phyloP scores from a whole-genome alignment of 1,140 invertebrate genomes.

The Coelopa frigida region DNA sequence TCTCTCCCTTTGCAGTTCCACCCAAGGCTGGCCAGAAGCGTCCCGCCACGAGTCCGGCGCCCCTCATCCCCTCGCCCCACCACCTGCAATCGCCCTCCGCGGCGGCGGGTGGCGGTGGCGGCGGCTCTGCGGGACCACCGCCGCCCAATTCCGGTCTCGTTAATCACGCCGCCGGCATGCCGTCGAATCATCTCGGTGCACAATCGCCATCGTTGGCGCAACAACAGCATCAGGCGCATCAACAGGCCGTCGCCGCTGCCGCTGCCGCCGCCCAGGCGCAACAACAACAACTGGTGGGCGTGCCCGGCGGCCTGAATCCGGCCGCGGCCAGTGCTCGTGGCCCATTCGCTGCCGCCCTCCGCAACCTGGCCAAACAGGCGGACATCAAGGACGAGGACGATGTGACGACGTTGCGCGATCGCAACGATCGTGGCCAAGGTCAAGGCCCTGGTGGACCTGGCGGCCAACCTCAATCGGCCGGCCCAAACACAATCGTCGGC shows the following conservation, averaged over 20 bases:
- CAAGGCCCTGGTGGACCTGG: constrained; percentile 2
- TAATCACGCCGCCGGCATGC: constrained; percentile 31
- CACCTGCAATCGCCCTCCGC: constrained; percentile 34
- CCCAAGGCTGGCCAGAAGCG: constrained; percentile 42
- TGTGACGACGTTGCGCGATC: constrained; percentile 17
- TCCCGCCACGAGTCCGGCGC: constrained; percentile 41
- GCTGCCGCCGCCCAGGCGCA: constrained; percentile 25
- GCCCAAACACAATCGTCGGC: constrained; percentile 6
- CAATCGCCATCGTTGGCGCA: constrained; percentile 28
- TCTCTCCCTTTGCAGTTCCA: constrained; percentile 29
- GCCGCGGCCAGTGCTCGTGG: constrained; percentile 43
- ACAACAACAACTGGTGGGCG: constrained; percentile 42
- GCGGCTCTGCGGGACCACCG: too few species aligned
- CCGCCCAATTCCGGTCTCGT: constrained; percentile 14
- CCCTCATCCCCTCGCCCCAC: constrained; percentile 40
- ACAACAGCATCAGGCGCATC: constrained; percentile 36
- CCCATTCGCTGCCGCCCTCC: constrained; percentile 68
- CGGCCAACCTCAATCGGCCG: too few species aligned
- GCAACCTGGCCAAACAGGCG: constrained; percentile 74
- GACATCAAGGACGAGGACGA: constrained; percentile 47
- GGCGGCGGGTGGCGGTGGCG: constrained; percentile 13
- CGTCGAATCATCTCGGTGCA: constrained; percentile 34
- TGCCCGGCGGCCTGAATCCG: constrained; percentile 48
- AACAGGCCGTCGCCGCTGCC: constrained; percentile 39
- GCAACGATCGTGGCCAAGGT: constrained; percentile 13